Base-by-base conservation (phyloP, 2,113 vertebrate genomes). In the Coturnix japonica region DNA sequence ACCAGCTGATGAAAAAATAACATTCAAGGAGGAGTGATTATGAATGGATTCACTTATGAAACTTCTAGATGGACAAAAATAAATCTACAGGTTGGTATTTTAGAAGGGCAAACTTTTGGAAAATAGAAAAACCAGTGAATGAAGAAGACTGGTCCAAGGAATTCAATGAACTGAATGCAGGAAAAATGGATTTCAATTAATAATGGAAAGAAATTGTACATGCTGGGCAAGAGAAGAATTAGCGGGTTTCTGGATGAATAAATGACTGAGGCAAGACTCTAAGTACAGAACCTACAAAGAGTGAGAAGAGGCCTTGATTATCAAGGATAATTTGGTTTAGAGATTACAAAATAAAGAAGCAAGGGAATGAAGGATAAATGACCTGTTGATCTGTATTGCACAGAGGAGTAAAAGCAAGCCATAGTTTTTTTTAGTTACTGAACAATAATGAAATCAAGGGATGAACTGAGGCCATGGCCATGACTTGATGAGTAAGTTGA, bases 51-150 rank as follows among this genome's bases (percentile, higher is more conserved):
- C 1, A 1, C 47, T 76, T 74, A 73, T 57, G 60, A 81, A 70
- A 65, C 35, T 73, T 23, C 72, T 85, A 72, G 44, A 73, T 30
- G 41, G 49, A 73, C 54, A 82, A 85, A 96, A 94, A 85, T 82
- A 82, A 60, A 87, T 56, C 79, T 81, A 47, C 60, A 89, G 51
- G 35, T 56, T 66, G 22, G 49, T 77, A 35, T 51, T 65, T 59
- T 30, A 37, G 44, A 76, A 67, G 59, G 60, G 43, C 33, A 71
- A 91, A 70, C n/a, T 39, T 81, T n/a, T 28, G 76, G 46, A 74
- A 93, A 87, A 71, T 4, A 87, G 47, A 78, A 80, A 73, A 54
- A 80, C 39, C 35, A 61, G 41, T 67, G 47, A 75, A 78, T 81
- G 56, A 81, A 63, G 20, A 63, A 86, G 65, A 54, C 33, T 44